phyloP scores from a whole-genome alignment of 2,888 invertebrate genomes.

The Lasius fuliginosus region DNA sequence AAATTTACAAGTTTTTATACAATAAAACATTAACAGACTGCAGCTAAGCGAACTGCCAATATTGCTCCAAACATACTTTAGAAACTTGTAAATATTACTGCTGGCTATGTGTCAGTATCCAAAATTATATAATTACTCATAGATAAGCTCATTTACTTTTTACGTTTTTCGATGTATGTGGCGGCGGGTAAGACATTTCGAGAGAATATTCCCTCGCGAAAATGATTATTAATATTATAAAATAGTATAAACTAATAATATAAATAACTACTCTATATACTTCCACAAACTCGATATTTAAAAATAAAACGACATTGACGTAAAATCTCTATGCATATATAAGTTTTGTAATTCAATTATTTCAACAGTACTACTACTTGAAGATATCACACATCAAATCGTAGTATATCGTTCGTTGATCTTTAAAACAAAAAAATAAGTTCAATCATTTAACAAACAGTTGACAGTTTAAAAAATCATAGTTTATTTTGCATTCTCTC shows the following conservation, averaged over 20 bases:
- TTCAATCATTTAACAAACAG: conserved; percentile 33
- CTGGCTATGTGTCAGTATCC: conserved; percentile 70
- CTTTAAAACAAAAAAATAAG: conserved; percentile 34
- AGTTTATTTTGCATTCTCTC: conserved; percentile 62
- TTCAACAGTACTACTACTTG: conserved; percentile 50
- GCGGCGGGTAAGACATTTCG: conserved; percentile 58
- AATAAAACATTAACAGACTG: conserved; percentile 81
- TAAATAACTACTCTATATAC: conserved; percentile 53
- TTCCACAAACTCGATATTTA: conserved; percentile 59
- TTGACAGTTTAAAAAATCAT: conserved; percentile 42
- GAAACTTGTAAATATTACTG: conserved; percentile 80
- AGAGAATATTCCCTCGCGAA: conserved; percentile 52
- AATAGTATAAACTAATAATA: conserved; percentile 59
- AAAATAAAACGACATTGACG: conserved; percentile 58
- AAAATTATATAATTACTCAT: conserved; percentile 73
- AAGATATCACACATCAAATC: conserved; percentile 42
- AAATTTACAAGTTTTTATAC: conserved; percentile 84
- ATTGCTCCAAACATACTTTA: conserved; percentile 76
- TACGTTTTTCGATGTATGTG: conserved; percentile 68
- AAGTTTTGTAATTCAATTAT: conserved; percentile 62
- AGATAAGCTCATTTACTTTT: conserved; percentile 71
- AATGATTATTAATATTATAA: conserved; percentile 51
- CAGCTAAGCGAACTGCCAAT: conserved; percentile 85
- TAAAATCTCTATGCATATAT: conserved; percentile 59
- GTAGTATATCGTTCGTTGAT: conserved; percentile 40